phyloP scores from a whole-genome alignment of 2,797 vertebrate genomes.

The Lutra lutra region DNA sequence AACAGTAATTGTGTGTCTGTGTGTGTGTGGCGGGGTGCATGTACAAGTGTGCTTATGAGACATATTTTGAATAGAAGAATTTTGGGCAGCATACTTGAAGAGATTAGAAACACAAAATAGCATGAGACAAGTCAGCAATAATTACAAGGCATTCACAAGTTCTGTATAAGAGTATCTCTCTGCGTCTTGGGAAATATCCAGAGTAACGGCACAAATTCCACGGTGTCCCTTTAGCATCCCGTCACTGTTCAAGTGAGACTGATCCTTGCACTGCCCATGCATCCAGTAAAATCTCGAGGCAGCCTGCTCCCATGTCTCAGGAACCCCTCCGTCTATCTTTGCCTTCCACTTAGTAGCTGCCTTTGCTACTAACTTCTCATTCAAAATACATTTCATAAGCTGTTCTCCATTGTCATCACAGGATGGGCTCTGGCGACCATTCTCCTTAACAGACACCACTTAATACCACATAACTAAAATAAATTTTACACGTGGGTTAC shows the following conservation, averaged over 20 bases:
- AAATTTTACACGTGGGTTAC: not conserved
- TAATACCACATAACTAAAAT: not conserved
- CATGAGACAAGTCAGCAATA: constrained; percentile 29
- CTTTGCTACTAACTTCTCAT: not conserved
- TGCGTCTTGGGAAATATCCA: not conserved
- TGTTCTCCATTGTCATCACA: not conserved
- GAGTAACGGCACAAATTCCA: not conserved
- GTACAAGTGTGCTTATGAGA: not conserved
- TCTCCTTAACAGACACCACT: constrained; percentile 1
- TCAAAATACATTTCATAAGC: not conserved
- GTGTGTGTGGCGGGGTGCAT: no score
- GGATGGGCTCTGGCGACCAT: not conserved
- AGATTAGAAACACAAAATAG: constrained; percentile 35
- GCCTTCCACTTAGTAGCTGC: not conserved
- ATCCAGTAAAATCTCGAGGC: not conserved
- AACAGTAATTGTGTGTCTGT: not conserved
- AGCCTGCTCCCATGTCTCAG: not conserved
- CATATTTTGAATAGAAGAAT: constrained; percentile 36
- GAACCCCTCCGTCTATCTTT: not conserved
- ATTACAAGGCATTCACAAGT: constrained; percentile 10
- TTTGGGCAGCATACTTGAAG: constrained; percentile 11
- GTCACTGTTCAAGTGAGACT: not conserved
- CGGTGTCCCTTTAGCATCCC: not conserved
- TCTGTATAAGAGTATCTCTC: not conserved
- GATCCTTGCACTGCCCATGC: not conserved